Conservation (phyloP, 2,113 vertebrate species). For the Cyphomyrus discorhynchus region DNA sequence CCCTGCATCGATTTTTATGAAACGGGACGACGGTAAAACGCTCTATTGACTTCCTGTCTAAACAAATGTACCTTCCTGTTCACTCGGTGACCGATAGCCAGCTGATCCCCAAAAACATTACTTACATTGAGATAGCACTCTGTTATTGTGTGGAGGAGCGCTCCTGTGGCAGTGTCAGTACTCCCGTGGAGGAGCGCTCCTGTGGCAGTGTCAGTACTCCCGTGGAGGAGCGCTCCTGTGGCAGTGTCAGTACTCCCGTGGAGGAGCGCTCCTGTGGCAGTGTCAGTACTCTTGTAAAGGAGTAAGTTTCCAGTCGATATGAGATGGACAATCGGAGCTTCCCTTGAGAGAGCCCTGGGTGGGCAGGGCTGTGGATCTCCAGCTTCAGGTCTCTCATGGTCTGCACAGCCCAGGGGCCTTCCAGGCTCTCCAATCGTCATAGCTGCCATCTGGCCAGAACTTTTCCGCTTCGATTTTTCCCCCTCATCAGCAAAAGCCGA, state of each 20-base stretch:
- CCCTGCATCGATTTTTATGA: conserved; percentile 19
- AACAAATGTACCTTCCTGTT: neutral
- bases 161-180: neutral
- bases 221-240: no score
- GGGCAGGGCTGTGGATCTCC: neutral
- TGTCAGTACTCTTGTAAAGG: neutral
- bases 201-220: no score
- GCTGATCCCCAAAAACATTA: neutral
- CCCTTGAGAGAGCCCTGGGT: neutral
- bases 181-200: neutral
- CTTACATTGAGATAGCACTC: neutral
- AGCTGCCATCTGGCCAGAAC: neutral
- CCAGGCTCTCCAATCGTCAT: neutral
- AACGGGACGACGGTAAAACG: neutral
- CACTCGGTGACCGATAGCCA: neutral
- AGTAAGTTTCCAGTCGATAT: neutral
- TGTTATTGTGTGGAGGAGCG: neutral
- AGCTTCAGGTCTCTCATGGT: neutral
- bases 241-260: no score
- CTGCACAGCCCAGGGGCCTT: neutral
- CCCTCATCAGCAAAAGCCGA: neutral
- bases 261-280: no score
- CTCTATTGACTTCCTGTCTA: neutral
- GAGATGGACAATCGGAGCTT: neutral
- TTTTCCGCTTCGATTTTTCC: neutral